phyloP scores from a whole-genome alignment of 1,140 invertebrate species.

The Heliconius himera region DNA sequence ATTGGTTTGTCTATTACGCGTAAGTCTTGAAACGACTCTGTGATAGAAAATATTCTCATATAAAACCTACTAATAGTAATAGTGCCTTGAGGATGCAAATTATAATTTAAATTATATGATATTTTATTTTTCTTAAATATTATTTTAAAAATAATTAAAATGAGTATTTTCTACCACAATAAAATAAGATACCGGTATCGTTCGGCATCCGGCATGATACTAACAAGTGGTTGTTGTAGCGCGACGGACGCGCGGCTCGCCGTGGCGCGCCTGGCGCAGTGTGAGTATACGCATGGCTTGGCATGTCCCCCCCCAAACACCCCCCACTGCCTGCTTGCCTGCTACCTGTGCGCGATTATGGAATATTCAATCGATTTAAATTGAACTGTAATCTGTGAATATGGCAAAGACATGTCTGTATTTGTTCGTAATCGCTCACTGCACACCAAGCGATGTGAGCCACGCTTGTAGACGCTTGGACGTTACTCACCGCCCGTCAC shows the following conservation, averaged over 20 bases:
- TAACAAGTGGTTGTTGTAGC: slow-evolving; percentile 71
- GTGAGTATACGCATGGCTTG: slow-evolving; percentile 86
- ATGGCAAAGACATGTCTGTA: background rate
- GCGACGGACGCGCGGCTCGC: slow-evolving; percentile 86
- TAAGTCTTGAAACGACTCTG: background rate
- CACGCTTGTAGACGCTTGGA: slow-evolving; percentile 33
- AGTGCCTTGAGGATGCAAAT: no score
- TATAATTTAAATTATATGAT: no score
- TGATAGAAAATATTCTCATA: slow-evolving; percentile 10
- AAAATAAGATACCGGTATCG: background rate
- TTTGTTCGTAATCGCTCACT: background rate
- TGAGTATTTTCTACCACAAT: background rate
- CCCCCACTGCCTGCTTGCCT: background rate
- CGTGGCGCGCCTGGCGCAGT: slow-evolving; percentile 83
- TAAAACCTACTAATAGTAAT: background rate
- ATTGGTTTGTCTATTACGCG: slow-evolving; percentile 17
- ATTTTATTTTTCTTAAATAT: no score
- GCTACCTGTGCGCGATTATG: background rate
- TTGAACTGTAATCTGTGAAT: background rate
- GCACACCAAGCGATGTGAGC: background rate
- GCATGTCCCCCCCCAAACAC: slow-evolving; percentile 42
- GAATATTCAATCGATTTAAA: no score
- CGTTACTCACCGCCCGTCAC: slow-evolving; percentile 5
- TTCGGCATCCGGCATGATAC: slow-evolving; percentile 25
- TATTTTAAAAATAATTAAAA: background rate